phyloP scores from a whole-genome alignment of 2,797 vertebrate genomes.

The Rachycentron canadum region DNA sequence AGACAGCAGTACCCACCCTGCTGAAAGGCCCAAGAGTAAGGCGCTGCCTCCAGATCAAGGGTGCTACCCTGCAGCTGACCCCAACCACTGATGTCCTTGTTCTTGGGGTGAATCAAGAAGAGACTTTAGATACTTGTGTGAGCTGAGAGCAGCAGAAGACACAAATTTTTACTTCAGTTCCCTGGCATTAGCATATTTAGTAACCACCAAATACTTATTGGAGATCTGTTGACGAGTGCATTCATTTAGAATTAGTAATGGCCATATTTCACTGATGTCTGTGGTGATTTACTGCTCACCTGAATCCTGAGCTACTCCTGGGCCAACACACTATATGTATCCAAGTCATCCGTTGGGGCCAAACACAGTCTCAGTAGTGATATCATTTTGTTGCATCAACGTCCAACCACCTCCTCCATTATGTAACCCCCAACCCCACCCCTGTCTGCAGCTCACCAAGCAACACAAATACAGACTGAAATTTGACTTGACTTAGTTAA shows the following conservation, averaged over 20 bases:
- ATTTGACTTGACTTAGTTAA: constrained; percentile 35
- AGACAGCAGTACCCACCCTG: background rate
- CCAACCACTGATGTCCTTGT: background rate
- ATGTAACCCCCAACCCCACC: constrained; percentile 27
- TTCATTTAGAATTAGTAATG: constrained; percentile 20
- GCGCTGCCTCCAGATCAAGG: background rate
- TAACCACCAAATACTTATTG: background rate
- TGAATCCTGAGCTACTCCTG: constrained; percentile 3
- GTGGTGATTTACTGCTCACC: constrained; percentile 36
- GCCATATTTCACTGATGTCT: constrained; percentile 6
- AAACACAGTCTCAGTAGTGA: constrained; percentile 54
- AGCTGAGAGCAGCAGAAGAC: background rate
- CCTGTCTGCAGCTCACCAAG: constrained; percentile 30
- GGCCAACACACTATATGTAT: constrained; percentile 2
- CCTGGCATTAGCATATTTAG: background rate
- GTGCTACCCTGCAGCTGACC: background rate
- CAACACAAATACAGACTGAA: constrained; percentile 49
- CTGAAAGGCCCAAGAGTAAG: background rate
- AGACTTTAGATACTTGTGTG: background rate
- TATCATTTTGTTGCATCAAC: constrained; percentile 54
- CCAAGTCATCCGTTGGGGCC: constrained; percentile 22
- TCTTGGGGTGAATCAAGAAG: background rate
- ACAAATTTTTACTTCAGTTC: constrained; percentile 2
- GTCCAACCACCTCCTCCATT: constrained; percentile 48
- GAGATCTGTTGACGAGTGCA: background rate